phyloP scores from a whole-genome alignment of 2,113 vertebrate species.

The Rhagologus leucostigma region DNA sequence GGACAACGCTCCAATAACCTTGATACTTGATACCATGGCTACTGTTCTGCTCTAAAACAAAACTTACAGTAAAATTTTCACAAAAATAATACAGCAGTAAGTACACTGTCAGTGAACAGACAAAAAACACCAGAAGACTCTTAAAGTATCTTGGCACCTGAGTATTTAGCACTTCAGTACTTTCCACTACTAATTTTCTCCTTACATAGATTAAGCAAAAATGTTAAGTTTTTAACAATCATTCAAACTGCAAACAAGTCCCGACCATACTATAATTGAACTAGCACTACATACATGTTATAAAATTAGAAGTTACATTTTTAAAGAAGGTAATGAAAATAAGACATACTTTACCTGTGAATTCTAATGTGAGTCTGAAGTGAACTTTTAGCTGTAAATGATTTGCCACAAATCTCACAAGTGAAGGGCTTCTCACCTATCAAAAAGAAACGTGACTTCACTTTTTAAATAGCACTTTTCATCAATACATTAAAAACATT shows the following conservation, averaged over 20 bases:
- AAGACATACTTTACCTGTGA: conserved; percentile 79
- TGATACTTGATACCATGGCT: background rate
- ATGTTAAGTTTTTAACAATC: background rate
- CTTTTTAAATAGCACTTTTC: background rate
- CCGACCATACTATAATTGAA: background rate
- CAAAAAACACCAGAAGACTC: background rate
- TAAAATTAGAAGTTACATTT: background rate
- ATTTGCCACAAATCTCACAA: conserved; percentile 98
- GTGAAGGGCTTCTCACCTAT: conserved; percentile 97
- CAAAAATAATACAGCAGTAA: background rate
- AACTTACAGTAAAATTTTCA: background rate
- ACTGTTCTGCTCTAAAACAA: background rate
- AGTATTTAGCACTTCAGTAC: background rate
- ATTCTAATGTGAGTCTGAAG: conserved; percentile 96
- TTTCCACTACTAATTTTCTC: background rate
- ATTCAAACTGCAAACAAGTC: background rate
- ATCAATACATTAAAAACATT: background rate
- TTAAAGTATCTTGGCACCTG: background rate
- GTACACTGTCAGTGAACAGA: background rate
- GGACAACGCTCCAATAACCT: background rate
- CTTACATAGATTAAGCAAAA: background rate
- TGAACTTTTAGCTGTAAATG: conserved; percentile 94
- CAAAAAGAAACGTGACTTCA: background rate
- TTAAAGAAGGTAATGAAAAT: background rate
- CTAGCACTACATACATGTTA: background rate